Conservation (phyloP, 2,113 vertebrate species). For the Phaethornis superciliosus region DNA sequence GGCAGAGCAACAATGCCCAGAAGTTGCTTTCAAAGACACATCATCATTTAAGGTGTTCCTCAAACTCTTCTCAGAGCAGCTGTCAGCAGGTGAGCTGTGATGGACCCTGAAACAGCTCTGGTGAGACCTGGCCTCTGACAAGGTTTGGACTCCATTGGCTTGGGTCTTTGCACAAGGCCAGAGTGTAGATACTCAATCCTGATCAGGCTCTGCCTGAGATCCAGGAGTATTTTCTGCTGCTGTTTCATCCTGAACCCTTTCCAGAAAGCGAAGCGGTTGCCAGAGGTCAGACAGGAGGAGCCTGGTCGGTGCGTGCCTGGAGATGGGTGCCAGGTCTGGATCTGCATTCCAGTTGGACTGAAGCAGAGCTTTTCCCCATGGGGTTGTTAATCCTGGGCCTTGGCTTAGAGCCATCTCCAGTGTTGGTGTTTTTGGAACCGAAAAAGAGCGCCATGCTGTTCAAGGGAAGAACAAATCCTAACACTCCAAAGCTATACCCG, state of each 20-base stretch:
- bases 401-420: slow-evolving; percentile 17
- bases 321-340: slow-evolving; percentile 35
- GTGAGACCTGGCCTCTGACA: not conserved
- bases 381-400: not conserved
- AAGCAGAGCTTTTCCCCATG: not conserved
- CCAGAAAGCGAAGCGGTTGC: not conserved
- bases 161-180: not conserved
- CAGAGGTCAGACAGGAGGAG: not conserved
- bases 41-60: not conserved
- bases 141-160: not conserved
- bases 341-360: slow-evolving; percentile 7
- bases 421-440: not conserved
- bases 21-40: not conserved
- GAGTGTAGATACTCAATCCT: not conserved
- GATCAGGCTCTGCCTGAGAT: not conserved
- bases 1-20: not conserved
- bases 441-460: not conserved
- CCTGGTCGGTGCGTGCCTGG: not conserved
- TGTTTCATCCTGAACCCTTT: not conserved
- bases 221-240: not conserved
- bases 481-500: not conserved
- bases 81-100: not conserved
- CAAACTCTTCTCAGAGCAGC: not conserved
- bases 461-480: not conserved
- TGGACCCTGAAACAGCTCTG: not conserved